Conservation (phyloP, 2,888 invertebrate genomes). For the Himalopsyche japonica region DNA sequence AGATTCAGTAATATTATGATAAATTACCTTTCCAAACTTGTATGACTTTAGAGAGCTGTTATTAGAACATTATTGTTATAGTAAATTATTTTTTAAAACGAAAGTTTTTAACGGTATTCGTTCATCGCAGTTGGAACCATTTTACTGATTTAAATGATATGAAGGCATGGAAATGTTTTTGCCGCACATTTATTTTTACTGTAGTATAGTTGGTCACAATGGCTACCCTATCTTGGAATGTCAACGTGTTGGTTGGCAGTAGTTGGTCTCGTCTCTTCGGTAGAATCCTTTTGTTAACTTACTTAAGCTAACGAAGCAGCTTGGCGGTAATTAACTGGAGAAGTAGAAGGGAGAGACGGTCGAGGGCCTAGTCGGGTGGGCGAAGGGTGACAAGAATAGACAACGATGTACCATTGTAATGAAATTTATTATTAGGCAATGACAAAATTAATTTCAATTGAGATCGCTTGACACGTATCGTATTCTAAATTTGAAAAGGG, state of each 20-base stretch:
- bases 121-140: too few species aligned
- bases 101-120: too few species aligned
- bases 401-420: neutral
- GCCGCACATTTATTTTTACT: neutral
- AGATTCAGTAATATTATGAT: too few species aligned
- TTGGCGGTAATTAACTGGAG: constrained; percentile 33
- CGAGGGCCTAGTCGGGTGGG: neutral
- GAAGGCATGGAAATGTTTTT: neutral
- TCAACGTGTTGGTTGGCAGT: neutral
- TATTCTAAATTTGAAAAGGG: neutral
- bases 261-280: constrained; percentile 5
- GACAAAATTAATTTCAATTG: neutral
- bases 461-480: neutral
- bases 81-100: too few species aligned
- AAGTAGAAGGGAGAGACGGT: neutral
- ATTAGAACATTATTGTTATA: too few species aligned
- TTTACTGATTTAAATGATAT: too few species aligned
- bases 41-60: too few species aligned
- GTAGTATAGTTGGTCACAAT: neutral
- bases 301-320: constrained; percentile 38
- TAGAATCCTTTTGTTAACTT: constrained; percentile 36
- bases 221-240: neutral
- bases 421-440: neutral
- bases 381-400: neutral
- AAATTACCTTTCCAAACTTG: too few species aligned